Evolutionary conservation across 30 jellyfish, hydroid and myxozoan genomes (phyloP), one percentile per base, ranked within the genome.

Genomic region (Pseudorhiza aurosa): DNA sequence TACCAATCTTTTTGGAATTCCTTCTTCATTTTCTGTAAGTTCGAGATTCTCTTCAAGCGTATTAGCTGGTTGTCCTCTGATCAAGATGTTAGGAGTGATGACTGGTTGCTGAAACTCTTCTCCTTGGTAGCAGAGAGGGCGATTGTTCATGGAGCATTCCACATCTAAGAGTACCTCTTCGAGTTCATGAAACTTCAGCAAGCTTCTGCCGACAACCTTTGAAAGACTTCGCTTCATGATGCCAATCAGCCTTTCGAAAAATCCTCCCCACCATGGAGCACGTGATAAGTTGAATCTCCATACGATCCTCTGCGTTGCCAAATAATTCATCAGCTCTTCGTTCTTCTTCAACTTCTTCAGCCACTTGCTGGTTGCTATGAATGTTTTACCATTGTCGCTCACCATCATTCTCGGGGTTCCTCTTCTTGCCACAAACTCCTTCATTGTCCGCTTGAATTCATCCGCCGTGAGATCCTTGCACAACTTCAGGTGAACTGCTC

Each of bases 251-350:
- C 74, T 19, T 79, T 79, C 75, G 57, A 65, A 62, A 49, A 79
- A 79, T 15, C 91, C 91, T 40, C 84, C 84, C 91, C 91, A 79
- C 73, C 84, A 79, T 25, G 91, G 75, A 27, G 63, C 83, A 22
- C 83, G 62, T 7, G 91, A 60, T n/a, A 79, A 18, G 72, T 79
- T 79, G 75, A 79, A 72, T 19, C 25, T 72, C 85, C 85, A 72
- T 44, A 12, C 4, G 58, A 72, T 72, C 57, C 85, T 72, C 56
- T 72, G 85, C 53, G 72, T 50, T 72, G 85, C 85, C 56, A 72
- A 39, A 19, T 44, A 72, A 32, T 46, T 72, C 56, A 28, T 46
- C 57, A 72, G 72, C 14, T 45, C 72, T 72, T 72, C 77, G 32
- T 2, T 72, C 29, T 72, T 72, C 85, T 26, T 50, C 77, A 72